Evolutionary conservation across 2,888 invertebrate genomes (phyloP).

Genomic region (Mantis religiosa): DNA sequence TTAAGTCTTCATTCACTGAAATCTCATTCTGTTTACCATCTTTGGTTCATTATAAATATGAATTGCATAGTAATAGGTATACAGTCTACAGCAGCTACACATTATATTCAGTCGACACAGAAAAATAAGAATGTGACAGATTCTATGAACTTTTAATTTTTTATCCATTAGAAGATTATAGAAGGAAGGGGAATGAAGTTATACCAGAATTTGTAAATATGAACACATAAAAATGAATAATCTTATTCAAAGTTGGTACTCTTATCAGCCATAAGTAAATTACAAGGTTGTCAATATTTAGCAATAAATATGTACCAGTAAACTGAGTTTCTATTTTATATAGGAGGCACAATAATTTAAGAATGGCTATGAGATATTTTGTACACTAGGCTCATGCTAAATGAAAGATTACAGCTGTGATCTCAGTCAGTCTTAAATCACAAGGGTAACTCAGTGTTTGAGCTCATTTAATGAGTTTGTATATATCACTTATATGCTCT

Average conservation of each 20-base stretch:
- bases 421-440: background rate
- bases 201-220: background rate
- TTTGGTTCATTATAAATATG: no score
- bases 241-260: background rate
- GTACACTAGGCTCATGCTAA: background rate
- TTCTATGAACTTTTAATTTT: background rate
- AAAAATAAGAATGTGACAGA: background rate
- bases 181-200: background rate
- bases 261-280: background rate
- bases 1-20: no score
- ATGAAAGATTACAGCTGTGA: background rate
- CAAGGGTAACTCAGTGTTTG: background rate
- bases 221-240: background rate
- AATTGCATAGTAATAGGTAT: no score
- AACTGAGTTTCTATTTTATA: background rate
- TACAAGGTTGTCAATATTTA: background rate
- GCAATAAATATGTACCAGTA: background rate
- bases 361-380: background rate
- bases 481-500: background rate
- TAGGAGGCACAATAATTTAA: background rate
- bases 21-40: no score
- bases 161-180: background rate
- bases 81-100: no score
- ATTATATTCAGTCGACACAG: background rate
- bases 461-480: background rate